Evolutionary conservation across 2,113 vertebrate genomes (phyloP).

Genomic region (Phaethornis superciliosus): DNA sequence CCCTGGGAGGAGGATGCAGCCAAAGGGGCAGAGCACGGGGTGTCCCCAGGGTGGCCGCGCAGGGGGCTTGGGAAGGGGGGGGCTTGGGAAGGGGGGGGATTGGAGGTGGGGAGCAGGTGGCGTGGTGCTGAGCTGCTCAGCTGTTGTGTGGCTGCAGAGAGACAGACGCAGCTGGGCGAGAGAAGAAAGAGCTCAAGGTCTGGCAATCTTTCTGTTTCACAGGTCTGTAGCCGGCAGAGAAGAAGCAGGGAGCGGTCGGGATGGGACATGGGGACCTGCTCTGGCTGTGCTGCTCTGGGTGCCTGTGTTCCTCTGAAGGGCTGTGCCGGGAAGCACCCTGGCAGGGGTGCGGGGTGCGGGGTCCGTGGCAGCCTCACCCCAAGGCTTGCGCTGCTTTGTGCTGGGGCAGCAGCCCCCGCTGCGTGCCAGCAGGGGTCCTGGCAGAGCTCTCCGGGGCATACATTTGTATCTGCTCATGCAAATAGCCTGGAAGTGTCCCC

Average conservation of each 20-base stretch:
- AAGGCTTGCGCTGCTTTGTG: not conserved
- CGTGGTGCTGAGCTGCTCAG: constrained; percentile 76
- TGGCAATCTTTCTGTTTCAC: constrained; percentile 29
- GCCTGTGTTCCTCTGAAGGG: not conserved
- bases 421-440: constrained; percentile 30
- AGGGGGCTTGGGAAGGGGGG: not conserved
- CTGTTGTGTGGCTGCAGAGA: constrained; percentile 67
- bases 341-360: not conserved
- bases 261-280: not conserved
- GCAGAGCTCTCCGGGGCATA: not conserved
- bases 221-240: constrained; percentile 22
- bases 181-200: constrained; percentile 16
- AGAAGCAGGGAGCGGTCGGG: not conserved
- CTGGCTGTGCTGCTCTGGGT: not conserved
- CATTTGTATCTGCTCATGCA: constrained; percentile 26
- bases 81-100: not conserved
- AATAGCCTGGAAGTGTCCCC: constrained; percentile 25
- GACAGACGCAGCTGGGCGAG: constrained; percentile 71
- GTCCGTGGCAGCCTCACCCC: not conserved
- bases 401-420: not conserved
- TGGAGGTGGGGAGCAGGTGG: constrained; percentile 80
- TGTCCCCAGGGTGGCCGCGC: not conserved
- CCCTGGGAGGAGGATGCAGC: not conserved
- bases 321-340: not conserved
- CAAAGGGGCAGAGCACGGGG: not conserved